Evolutionary conservation across 2,113 vertebrate species (phyloP).

Genomic region (Lethenteron reissneri): DNA sequence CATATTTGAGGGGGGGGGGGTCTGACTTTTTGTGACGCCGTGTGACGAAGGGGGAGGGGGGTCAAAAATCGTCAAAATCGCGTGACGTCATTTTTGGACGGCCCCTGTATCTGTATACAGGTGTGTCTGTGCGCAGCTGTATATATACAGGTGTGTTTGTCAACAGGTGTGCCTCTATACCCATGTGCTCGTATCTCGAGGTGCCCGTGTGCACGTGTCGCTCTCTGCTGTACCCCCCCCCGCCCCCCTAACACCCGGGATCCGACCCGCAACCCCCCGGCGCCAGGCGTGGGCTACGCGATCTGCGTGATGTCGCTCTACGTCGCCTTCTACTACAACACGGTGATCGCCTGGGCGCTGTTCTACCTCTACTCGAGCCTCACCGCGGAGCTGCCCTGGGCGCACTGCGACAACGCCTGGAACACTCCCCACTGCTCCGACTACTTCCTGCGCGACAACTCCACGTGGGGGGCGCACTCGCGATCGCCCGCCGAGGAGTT

Average conservation of each 20-base stretch:
- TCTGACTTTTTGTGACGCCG: no score
- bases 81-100: no score
- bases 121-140: background rate
- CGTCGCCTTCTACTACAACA: conserved; percentile 93
- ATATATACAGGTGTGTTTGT: background rate
- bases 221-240: no score
- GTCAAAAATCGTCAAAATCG: no score
- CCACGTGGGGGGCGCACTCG: conserved; percentile 53
- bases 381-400: conserved; percentile 56
- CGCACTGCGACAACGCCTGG: conserved; percentile 63
- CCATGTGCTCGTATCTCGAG: no score
- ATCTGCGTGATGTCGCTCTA: conserved; percentile 88
- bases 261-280: no score
- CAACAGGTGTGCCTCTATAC: background rate
- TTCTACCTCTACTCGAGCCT: conserved; percentile 90
- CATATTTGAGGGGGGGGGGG: no score
- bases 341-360: conserved; percentile 93
- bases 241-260: no score
- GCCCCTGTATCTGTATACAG: background rate
- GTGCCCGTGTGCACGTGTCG: no score
- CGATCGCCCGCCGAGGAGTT: conserved; percentile 86
- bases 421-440: conserved; percentile 68
- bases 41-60: no score
- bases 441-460: conserved; percentile 55
- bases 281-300: conserved; percentile 66